These are phyloP conservation scores for Hesperophylax magnus DNA, from an alignment of 1,140 invertebrate genomes.

Conservation along the genomic window DNA sequence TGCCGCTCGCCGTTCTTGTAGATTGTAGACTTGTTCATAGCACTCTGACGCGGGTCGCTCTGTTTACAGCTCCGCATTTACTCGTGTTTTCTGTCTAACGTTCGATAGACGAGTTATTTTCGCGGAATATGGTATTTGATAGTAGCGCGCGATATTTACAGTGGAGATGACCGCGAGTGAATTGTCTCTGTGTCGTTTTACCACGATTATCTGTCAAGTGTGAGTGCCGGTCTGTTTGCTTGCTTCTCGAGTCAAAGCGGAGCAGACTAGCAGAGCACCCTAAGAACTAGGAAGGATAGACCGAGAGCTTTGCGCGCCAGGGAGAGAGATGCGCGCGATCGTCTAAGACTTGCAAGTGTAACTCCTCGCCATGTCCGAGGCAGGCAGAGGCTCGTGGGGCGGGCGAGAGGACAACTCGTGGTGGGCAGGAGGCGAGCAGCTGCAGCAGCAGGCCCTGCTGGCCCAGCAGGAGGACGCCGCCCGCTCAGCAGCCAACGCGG, in stretches of 20 bases:
- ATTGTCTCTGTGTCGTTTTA: constrained; percentile 14
- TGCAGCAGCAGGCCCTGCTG: constrained; percentile 70
- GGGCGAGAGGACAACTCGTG: constrained; percentile 75
- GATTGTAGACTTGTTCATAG: constrained; percentile 8
- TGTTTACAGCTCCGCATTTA: constrained; percentile 43
- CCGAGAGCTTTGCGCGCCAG: constrained; percentile 60
- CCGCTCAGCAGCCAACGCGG: constrained; percentile 69
- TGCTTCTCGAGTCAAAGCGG: background rate
- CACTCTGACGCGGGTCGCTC: constrained; percentile 27
- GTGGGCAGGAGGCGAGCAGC: constrained; percentile 73
- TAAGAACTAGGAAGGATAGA: too few relatives aligned
- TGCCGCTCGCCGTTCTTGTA: constrained; percentile 60
- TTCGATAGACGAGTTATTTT: constrained; percentile 6
- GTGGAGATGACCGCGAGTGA: constrained; percentile 48
- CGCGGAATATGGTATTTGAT: constrained; percentile 39
- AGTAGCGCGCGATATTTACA: constrained; percentile 33
- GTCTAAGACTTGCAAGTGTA: background rate
- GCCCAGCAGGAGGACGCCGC: constrained; percentile 69
- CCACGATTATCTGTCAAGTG: constrained; percentile 24
- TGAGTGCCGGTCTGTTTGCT: constrained; percentile 25
- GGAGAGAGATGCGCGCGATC: constrained; percentile 5
- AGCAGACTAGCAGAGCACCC: constrained; percentile 44
- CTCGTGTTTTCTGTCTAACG: constrained; percentile 25
- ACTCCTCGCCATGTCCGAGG: constrained; percentile 51
- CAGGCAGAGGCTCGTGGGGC: constrained; percentile 75